Conservation (phyloP, 35 echinoderm and acorn worm genomes). For the Antedon bifida region DNA sequence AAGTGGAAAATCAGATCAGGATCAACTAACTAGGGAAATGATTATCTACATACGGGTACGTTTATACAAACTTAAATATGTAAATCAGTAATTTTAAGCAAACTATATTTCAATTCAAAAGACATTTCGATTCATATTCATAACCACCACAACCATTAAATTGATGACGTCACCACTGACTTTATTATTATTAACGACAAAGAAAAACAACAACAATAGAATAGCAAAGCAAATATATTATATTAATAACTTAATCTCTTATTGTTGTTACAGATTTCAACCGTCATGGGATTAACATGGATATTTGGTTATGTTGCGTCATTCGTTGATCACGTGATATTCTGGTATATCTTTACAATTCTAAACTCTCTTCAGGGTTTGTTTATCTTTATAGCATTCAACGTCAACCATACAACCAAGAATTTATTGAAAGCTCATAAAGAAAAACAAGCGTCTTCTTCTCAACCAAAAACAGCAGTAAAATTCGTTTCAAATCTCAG, state of each 20-base stretch:
- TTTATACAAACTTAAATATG: no score
- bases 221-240: no score
- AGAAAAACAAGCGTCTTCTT: background rate
- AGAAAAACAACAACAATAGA: background rate
- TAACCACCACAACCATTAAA: no score
- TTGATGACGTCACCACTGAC: no score
- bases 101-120: no score
- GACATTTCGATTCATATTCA: no score
- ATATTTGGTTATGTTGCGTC: conserved; percentile 8
- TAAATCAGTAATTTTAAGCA: no score
- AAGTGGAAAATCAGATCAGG: background rate
- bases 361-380: conserved; percentile 4
- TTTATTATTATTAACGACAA: no score
- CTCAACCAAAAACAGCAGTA: background rate
- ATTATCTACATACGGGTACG: background rate
- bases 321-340: background rate
- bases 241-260: background rate
- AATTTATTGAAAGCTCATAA: background rate
- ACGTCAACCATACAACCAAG: background rate
- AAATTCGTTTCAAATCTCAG: background rate
- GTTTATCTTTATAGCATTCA: conserved; percentile 3
- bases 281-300: conserved; percentile 11
- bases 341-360: conserved; percentile 9
- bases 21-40: background rate
- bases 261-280: background rate